Base-by-base conservation (phyloP, 2,888 invertebrate species). In the Drosophila histrio region DNA sequence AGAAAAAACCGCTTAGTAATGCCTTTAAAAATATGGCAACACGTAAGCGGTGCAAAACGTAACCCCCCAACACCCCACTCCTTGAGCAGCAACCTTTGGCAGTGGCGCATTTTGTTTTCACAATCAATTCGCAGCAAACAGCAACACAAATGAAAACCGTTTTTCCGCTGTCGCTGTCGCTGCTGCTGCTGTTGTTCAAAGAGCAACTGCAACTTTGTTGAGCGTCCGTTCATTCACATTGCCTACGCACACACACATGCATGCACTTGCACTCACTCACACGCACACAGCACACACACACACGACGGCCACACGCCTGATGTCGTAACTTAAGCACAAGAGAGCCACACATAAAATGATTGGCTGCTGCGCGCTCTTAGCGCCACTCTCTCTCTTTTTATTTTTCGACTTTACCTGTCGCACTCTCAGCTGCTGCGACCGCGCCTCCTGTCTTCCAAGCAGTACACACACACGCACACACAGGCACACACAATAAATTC, bases 1-100 rank as follows among this genome's bases (percentile, higher is more conserved):
- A 57, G 28, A 39, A 64, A 82, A 87, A 83, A 87, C 17, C 88
- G 87, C 82, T 87, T 87, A 88, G 89, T 87, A 87, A 86, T 86
- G 74, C 74, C 66, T 77, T 88, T 87, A 87, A 85, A 87, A 88
- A 87, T 87, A 87, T 82, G 80, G 78, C 89, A 88, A 87, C 89
- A 87, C 89, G 89, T 87, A 87, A 87, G 86, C 79, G 72, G 41
- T 54, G 32, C 70, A 64, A 70, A 70, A 60, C 32, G 56, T 22
- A 26, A 17, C 24, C 8, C 46, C 21, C 47, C 13, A n/a, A n/a
- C 6, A 0, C 15, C 2, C n/a, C 36, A 13, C 46, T 15, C 30
- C 1, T 3, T 11, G 22, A 15, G n/a, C 36, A 15, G n/a, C 36
- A 34, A 38, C 49, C n/a, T 26, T 41, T 34, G 50, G 43, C 32